Conservation (phyloP, 1,140 invertebrate species). For the Stenopsyche tienmushanensis region DNA sequence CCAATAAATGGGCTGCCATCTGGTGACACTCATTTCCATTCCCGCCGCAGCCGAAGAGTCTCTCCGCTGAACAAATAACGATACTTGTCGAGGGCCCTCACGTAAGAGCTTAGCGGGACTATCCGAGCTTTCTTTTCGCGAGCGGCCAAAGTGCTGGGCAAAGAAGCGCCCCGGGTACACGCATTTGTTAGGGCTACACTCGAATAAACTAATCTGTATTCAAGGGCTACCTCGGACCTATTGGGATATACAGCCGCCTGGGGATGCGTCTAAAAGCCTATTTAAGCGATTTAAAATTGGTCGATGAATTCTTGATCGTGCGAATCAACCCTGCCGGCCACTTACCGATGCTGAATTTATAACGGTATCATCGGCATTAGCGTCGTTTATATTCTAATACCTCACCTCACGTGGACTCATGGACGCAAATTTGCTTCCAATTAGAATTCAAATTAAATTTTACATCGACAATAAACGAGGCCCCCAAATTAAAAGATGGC, state of each 20-base stretch:
- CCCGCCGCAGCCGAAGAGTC: background rate
- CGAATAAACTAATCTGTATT: constrained; percentile 35
- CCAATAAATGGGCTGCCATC: background rate
- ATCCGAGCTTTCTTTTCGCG: constrained; percentile 23
- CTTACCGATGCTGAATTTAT: background rate
- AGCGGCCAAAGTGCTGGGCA: background rate
- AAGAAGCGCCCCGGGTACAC: background rate
- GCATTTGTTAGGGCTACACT: constrained; percentile 1
- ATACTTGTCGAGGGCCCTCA: constrained; percentile 26
- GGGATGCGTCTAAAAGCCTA: constrained; percentile 29
- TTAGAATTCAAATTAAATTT: too few relatives aligned
- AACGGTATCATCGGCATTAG: background rate
- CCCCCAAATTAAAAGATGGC: too few relatives aligned
- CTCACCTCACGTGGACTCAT: too few relatives aligned
- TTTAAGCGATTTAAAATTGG: constrained; percentile 36
- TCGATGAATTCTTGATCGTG: constrained; percentile 34
- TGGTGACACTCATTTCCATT: constrained; percentile 20
- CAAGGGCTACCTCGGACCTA: constrained; percentile 4
- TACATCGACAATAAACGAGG: too few relatives aligned
- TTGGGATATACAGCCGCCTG: constrained; percentile 11
- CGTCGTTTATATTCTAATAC: background rate
- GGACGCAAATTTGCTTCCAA: too few relatives aligned
- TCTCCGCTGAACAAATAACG: constrained; percentile 28
- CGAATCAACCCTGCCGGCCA: background rate
- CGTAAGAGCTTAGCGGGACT: too few relatives aligned